Conservation (phyloP, 2,888 invertebrate species). For the Pyrrhia umbra region DNA sequence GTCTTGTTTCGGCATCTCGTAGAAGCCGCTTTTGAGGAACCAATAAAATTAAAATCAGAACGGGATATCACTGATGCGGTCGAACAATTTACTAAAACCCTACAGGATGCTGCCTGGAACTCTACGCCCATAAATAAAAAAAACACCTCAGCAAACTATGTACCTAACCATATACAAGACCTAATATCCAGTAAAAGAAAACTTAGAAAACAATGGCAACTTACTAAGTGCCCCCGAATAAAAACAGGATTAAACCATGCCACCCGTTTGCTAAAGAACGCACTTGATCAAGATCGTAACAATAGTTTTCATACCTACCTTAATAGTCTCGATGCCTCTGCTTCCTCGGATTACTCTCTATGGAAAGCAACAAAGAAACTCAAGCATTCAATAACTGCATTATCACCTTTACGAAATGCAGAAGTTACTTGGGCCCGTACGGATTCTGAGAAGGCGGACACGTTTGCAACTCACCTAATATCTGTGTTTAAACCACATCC, state of each 20-base stretch:
- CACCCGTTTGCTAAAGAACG: too few species aligned
- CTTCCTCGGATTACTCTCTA: not conserved
- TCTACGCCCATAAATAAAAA: not conserved
- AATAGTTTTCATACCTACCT: not conserved
- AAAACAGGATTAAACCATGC: not conserved
- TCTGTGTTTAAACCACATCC: not conserved
- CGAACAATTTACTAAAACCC: slow-evolving; percentile 3
- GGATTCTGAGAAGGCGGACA: not conserved
- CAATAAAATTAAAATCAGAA: slow-evolving; percentile 2
- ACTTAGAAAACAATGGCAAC: not conserved
- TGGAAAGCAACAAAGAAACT: not conserved
- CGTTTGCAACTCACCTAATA: not conserved
- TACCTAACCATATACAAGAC: not conserved
- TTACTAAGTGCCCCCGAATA: too few species aligned
- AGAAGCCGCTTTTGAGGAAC: not conserved
- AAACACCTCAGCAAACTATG: not conserved
- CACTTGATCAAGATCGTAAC: not conserved
- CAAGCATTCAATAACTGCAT: not conserved
- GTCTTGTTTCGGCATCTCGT: not conserved
- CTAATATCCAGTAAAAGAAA: not conserved
- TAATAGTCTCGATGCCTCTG: not conserved
- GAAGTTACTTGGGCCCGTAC: not conserved
- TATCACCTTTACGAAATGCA: not conserved
- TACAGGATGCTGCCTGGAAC: slow-evolving; percentile 1
- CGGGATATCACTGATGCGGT: not conserved